A percentile compares a stretch with the other conserved stretches of the same genome.
Evolutionary conservation across 1,140 invertebrate species (phyloP).

Genomic region (Octopus bimaculoides): DNA sequence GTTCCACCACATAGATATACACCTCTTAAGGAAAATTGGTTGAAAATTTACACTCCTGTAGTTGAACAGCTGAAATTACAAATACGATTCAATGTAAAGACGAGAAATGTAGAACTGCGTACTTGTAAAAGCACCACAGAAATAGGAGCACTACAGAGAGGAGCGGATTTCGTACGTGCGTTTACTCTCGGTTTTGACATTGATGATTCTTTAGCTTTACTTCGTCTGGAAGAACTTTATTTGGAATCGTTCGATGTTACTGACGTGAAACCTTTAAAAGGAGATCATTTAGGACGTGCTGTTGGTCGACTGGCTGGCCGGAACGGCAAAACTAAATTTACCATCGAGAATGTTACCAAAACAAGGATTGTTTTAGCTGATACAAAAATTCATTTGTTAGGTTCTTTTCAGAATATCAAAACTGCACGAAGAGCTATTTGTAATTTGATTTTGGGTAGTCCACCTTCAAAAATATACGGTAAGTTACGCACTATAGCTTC

Average conservation of each 20-base stretch:
- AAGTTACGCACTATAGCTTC: slow-evolving; percentile 82
- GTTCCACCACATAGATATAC: slow-evolving; percentile 79
- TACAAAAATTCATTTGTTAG: slow-evolving; percentile 94
- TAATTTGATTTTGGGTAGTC: slow-evolving; percentile 94
- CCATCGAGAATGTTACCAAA: slow-evolving; percentile 99
- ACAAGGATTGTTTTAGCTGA: slow-evolving; percentile 97
- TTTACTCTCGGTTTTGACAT: slow-evolving; percentile 97
- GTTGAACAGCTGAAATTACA: slow-evolving; percentile 94
- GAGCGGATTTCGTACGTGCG: slow-evolving; percentile 95
- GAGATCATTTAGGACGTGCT: slow-evolving; percentile 92
- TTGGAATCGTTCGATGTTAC: slow-evolving; percentile 95
- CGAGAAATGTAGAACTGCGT: slow-evolving; percentile 80
- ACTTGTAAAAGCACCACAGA: slow-evolving; percentile 76
- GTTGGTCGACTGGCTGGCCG: slow-evolving; percentile 96
- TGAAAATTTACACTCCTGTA: slow-evolving; percentile 94
- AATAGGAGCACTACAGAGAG: slow-evolving; percentile 90
- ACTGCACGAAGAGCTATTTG: slow-evolving; percentile 93
- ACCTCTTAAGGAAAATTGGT: slow-evolving; percentile 94
- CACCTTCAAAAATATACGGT: slow-evolving; percentile 94
- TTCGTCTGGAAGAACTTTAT: slow-evolving; percentile 96
- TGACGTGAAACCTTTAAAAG: slow-evolving; percentile 93
- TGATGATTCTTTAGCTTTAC: slow-evolving; percentile 90
- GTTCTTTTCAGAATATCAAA: slow-evolving; percentile 96
- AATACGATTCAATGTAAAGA: slow-evolving; percentile 91
- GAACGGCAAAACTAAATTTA: slow-evolving; percentile 95